phyloP scores from a whole-genome alignment of 2,888 invertebrate genomes.

The Mamestra brassicae region DNA sequence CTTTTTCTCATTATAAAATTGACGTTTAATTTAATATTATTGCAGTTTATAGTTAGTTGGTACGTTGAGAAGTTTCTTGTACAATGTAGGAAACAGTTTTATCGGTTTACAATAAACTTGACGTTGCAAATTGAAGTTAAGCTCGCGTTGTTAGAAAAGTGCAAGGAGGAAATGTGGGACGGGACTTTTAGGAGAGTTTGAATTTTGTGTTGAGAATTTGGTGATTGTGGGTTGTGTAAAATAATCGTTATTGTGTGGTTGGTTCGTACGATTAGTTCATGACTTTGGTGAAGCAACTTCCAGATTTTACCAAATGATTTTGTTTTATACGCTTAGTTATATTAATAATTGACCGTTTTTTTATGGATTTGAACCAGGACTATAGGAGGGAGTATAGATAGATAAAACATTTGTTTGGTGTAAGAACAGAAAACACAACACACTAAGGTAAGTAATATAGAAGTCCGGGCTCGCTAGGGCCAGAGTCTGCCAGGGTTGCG shows the following conservation, averaged over 20 bases:
- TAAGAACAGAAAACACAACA: too few relatives aligned
- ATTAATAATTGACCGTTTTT: too few relatives aligned
- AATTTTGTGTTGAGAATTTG: conserved; percentile 4
- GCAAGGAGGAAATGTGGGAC: conserved; percentile 7
- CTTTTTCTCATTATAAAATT: conserved; percentile 66
- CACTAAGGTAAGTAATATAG: too few relatives aligned
- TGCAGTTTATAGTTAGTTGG: conserved; percentile 61
- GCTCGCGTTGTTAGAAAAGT: conserved; percentile 57
- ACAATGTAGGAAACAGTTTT: conserved; percentile 59
- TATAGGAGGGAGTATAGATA: too few relatives aligned
- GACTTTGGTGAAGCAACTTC: not conserved
- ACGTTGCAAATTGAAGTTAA: conserved; percentile 65
- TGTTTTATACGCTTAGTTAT: too few relatives aligned
- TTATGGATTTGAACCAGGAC: too few relatives aligned
- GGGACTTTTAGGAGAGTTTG: not conserved
- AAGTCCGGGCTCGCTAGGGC: too few relatives aligned
- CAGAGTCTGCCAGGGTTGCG: too few relatives aligned
- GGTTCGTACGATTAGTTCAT: not conserved
- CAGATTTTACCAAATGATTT: not conserved
- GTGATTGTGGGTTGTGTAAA: not conserved
- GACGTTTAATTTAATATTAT: conserved; percentile 69
- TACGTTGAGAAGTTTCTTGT: conserved; percentile 50
- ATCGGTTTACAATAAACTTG: conserved; percentile 71
- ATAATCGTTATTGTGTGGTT: not conserved
- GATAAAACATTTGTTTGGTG: too few relatives aligned